A percentile compares a stretch with the other conserved stretches of the same genome.
Evolutionary conservation across 2,113 vertebrate genomes (phyloP).

Genomic region (Dinomys branickii): DNA sequence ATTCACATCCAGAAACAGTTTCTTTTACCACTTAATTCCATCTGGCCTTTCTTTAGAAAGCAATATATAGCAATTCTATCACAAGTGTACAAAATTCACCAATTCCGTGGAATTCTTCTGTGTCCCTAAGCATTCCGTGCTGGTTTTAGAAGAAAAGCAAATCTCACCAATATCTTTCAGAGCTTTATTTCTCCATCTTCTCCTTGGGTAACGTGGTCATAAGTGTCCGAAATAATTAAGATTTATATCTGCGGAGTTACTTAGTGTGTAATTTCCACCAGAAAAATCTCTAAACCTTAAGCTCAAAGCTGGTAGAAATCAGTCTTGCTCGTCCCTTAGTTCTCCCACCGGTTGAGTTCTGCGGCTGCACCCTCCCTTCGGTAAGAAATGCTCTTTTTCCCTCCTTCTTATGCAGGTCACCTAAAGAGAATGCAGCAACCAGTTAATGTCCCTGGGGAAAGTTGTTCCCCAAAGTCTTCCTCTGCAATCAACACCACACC

Average conservation of each 20-base stretch:
- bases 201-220: not conserved
- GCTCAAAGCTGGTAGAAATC: not conserved
- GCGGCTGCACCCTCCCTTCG: not conserved
- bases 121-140: not conserved
- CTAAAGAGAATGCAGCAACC: not conserved
- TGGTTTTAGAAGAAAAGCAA: not conserved
- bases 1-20: not conserved
- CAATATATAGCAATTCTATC: not conserved
- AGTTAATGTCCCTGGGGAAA: constrained; percentile 57
- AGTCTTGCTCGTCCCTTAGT: not conserved
- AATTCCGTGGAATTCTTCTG: not conserved
- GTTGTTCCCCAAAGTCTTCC: not conserved
- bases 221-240: not conserved
- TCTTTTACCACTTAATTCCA: not conserved
- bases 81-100: not conserved
- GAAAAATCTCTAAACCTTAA: not conserved
- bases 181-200: not conserved
- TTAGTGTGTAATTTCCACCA: not conserved
- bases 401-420: not conserved
- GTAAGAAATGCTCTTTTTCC: not conserved
- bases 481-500: not conserved
- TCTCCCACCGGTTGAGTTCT: not conserved
- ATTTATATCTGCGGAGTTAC: not conserved
- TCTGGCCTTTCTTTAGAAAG: not conserved
- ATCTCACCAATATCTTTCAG: not conserved